Evolutionary conservation across 2,797 vertebrate genomes (phyloP), one percentile per base, ranked within the genome.

Genomic region (Rhinichthys osculus): DNA sequence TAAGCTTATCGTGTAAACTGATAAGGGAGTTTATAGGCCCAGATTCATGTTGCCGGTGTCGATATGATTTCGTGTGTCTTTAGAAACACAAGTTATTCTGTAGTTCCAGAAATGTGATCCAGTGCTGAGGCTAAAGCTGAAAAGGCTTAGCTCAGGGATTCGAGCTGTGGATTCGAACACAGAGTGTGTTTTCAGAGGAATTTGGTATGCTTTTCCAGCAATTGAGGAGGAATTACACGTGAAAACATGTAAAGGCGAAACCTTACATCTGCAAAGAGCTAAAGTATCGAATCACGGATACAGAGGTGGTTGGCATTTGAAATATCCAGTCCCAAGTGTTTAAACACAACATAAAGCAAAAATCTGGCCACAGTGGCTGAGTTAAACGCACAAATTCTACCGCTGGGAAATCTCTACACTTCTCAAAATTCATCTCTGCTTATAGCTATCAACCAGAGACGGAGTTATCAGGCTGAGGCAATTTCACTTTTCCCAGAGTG

Each of bases 121-220:
- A 80, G 85, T 78, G 64, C 47, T 83, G 89, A 87, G 87, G 85
- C 64, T 78, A 82, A 52, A 67, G 76, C 88, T 86, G 59, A 67
- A 81, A 88, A 69, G 71, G 64, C 64, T 87, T 85, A 85, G 78
- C 72, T 78, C 42, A 81, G 78, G 72, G 69, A 66, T 85, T 80
- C n/a, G 7, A 38, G 69, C 70, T 72, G 83, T 79, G 40, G 19
- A 81, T 81, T 83, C 14, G 82, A 84, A 74, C 81, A 44, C 66
- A 11, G 69, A 86, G 84, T 47, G 10, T 81, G 70, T 84, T 79
- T 88, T 78, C 85, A 85, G 79, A 91, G 35, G 73, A 86, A 90
- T 92, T 90, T 88, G 70, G 81, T 50, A 90, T 89, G 86, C 89
- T 82, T 83, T 71, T 92, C 85, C 86, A 80, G 82, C 87, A 86